Conservation (phyloP, 2,797 vertebrate species). For the Lemur catta region DNA sequence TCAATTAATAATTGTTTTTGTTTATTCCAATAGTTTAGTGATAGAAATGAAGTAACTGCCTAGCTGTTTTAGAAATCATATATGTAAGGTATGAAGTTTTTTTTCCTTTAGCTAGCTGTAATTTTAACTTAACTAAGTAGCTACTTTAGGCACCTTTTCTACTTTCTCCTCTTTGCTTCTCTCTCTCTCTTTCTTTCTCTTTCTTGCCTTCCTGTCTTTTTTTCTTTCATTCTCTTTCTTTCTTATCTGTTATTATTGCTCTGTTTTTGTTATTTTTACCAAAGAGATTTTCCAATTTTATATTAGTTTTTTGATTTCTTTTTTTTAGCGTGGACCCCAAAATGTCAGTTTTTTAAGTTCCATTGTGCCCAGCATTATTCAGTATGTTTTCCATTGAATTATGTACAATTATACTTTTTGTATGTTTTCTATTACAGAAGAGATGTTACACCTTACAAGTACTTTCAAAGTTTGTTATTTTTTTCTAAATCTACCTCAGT, state of each 20-base stretch:
- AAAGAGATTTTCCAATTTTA: not conserved
- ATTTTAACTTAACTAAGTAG: not conserved
- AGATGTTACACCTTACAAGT: not conserved
- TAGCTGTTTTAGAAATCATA: not conserved
- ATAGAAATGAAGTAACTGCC: not conserved
- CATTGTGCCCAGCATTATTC: not conserved
- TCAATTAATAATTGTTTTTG: not conserved
- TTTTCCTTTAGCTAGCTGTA: not conserved
- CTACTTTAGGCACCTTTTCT: not conserved
- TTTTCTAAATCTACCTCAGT: not conserved
- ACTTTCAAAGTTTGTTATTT: not conserved
- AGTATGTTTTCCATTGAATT: not conserved
- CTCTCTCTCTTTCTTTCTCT: not conserved
- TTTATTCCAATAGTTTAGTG: not conserved
- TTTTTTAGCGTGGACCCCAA: not conserved
- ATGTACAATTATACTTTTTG: not conserved
- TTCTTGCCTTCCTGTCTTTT: not conserved
- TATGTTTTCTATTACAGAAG: not conserved
- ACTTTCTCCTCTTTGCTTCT: not conserved
- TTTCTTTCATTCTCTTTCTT: too few species aligned
- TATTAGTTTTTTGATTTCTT: not conserved
- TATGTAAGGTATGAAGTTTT: not conserved
- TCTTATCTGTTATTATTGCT: not conserved
- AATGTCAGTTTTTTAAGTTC: conserved; percentile 17
- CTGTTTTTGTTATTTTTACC: not conserved